Base-by-base conservation (phyloP, 2,113 vertebrate genomes). In the Vimba vimba region DNA sequence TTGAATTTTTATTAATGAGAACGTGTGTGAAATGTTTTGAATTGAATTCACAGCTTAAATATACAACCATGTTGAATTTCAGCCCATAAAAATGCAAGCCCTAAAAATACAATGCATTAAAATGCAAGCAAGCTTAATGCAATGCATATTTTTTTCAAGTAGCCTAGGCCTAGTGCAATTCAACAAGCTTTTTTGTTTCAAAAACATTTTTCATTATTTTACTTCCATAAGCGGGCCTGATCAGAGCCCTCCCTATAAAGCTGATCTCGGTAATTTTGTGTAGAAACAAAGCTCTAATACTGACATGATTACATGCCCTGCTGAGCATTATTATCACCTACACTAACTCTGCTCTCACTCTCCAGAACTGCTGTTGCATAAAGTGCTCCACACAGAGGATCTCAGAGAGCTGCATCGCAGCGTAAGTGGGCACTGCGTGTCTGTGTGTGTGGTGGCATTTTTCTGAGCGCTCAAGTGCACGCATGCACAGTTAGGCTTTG, bases 351-450 rank as follows among this genome's bases (percentile, higher is more conserved):
- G 73, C 57, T 62, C 25, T 62, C n/a, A 7, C 74, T 77, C 62
- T 39, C 10, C 52, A 85, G 45, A 85, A n/a, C 73, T 66, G 47
- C 73, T 47, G 30, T 84, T 84, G 71, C 71, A 62, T 84, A 84
- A 84, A 84, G 82, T 76, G 69, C 82, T 76, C 59, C 83, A 66
- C 15, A 79, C 75, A 4, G 47, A 85, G 60, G 9, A 45, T 47
- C 45, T 15, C 45, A 85, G 13, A 66, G 74, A 71, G 84, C 64
- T 45, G 52, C 33, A 59, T 79, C 33, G 4, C 30, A 2, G 9
- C 11, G 4, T 85, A 71, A 85, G 76, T 85, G 84, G 62, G 57
- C 83, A 76, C 17, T 62, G 52, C 1, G 45, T 47, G 47, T 13
- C 8, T 43, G 15, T 47, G 62, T 68, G 66, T 73, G 85, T 74